Conservation (phyloP, 2,113 vertebrate species). For the Cyphomyrus discorhynchus region DNA sequence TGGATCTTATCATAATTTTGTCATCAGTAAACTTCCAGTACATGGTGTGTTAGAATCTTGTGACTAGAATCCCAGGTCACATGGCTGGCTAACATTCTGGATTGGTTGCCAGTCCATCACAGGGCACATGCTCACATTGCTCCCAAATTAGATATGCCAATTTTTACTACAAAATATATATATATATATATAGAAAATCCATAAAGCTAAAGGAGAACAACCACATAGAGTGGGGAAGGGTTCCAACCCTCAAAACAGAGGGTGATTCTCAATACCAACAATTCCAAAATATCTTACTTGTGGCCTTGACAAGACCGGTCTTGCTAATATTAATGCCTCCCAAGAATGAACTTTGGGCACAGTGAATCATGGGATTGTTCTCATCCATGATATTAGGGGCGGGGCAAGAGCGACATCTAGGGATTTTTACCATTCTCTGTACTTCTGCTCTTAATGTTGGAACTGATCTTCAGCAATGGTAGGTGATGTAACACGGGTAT, state of each 20-base stretch:
- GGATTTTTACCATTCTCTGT: not conserved
- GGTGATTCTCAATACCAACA: too few relatives aligned
- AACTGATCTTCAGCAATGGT: not conserved
- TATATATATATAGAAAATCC: too few relatives aligned
- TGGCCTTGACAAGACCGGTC: too few relatives aligned
- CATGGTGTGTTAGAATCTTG: not conserved
- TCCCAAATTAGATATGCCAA: too few relatives aligned
- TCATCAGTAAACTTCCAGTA: not conserved
- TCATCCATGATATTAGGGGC: not conserved
- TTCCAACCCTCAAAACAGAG: too few relatives aligned
- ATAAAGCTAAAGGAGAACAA: too few relatives aligned
- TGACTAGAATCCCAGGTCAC: not conserved
- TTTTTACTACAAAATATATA: too few relatives aligned
- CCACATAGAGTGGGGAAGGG: too few relatives aligned
- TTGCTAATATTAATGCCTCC: too few relatives aligned
- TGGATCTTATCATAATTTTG: not conserved
- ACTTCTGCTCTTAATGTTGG: not conserved
- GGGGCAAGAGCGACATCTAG: not conserved
- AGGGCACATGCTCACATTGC: too few relatives aligned
- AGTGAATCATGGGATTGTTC: not conserved
- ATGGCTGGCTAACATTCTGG: not conserved
- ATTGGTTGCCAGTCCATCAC: not conserved
- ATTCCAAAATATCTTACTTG: too few relatives aligned
- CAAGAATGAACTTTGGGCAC: too few relatives aligned
- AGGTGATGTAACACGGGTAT: not conserved